Evolutionary conservation across 2,797 vertebrate species (phyloP).

Genomic region (Sebastes reedi): DNA sequence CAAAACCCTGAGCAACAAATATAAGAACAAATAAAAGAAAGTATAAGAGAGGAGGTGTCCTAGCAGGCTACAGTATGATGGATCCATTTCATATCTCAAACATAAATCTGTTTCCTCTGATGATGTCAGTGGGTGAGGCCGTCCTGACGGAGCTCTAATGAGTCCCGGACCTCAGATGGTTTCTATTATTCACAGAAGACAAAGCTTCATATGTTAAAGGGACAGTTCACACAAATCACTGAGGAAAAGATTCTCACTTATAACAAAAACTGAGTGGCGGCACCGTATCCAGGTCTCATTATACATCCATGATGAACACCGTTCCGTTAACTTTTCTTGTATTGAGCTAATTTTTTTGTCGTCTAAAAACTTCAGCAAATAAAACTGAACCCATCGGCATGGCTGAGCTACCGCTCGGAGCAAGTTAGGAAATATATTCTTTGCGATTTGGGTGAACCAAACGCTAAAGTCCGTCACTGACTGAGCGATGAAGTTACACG

Average conservation of each 20-base stretch:
- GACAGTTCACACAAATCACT: neutral
- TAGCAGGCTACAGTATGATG: neutral
- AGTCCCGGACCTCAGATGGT: slow-evolving; percentile 43
- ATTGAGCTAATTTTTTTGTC: neutral
- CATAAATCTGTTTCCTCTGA: neutral
- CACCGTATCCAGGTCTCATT: no score
- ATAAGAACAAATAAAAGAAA: no score
- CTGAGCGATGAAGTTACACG: no score
- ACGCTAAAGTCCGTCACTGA: no score
- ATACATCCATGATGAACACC: no score
- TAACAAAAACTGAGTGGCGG: no score
- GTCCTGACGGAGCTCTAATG: slow-evolving; percentile 45
- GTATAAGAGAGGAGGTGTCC: neutral
- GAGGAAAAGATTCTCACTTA: neutral
- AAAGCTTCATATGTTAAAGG: neutral
- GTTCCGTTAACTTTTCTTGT: neutral
- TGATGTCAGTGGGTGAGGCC: slow-evolving; percentile 63
- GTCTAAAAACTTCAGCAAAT: neutral
- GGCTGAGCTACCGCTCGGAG: neutral
- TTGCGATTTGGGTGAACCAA: no score
- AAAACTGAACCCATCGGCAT: neutral
- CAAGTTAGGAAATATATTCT: neutral
- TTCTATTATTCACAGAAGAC: slow-evolving; percentile 28
- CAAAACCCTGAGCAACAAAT: neutral
- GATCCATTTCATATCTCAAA: neutral